Percentiles rank a stretch among this genome's conserved stretches.
Conservation (phyloP, 37 sponge, comb jelly and placozoan genomes). For the Aplysina aerophoba region DNA sequence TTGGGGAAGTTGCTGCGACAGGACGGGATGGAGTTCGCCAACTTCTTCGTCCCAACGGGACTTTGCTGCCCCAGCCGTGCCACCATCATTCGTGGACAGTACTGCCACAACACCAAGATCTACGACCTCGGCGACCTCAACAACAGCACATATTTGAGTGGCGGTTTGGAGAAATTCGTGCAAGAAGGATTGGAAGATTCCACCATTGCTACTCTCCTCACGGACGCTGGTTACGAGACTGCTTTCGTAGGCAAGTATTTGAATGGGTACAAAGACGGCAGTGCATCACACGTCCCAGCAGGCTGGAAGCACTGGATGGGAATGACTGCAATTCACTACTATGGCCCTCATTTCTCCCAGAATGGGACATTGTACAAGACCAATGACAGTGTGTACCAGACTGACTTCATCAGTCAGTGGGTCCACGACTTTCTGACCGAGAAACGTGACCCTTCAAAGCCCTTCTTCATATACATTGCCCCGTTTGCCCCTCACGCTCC, state of each 20-base stretch:
- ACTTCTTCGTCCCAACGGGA: constrained; percentile 77
- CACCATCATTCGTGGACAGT: constrained; percentile 69
- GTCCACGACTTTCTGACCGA: neutral
- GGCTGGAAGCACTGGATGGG: constrained; percentile 80
- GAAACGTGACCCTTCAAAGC: constrained; percentile 46
- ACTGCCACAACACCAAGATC: constrained; percentile 78
- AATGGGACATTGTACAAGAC: constrained; percentile 56
- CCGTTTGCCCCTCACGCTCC: constrained; percentile 85
- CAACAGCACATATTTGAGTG: constrained; percentile 68
- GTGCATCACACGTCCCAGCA: constrained; percentile 58
- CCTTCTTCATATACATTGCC: constrained; percentile 73
- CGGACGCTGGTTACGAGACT: constrained; percentile 72
- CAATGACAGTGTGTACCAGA: constrained; percentile 53
- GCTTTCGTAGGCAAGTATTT: constrained; percentile 68
- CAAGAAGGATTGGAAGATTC: constrained; percentile 33
- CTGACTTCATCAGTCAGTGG: constrained; percentile 63
- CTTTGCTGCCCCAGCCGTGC: constrained; percentile 80
- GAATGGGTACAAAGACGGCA: constrained; percentile 60
- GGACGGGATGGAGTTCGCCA: constrained; percentile 62
- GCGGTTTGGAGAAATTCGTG: constrained; percentile 60
- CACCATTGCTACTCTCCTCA: constrained; percentile 54
- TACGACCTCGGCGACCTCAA: constrained; percentile 82
- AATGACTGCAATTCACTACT: constrained; percentile 72
- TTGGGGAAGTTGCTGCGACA: constrained; percentile 54
- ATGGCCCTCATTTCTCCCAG: constrained; percentile 64